Conservation (phyloP, 2,113 vertebrate species). For the Hiodon alosoides region DNA sequence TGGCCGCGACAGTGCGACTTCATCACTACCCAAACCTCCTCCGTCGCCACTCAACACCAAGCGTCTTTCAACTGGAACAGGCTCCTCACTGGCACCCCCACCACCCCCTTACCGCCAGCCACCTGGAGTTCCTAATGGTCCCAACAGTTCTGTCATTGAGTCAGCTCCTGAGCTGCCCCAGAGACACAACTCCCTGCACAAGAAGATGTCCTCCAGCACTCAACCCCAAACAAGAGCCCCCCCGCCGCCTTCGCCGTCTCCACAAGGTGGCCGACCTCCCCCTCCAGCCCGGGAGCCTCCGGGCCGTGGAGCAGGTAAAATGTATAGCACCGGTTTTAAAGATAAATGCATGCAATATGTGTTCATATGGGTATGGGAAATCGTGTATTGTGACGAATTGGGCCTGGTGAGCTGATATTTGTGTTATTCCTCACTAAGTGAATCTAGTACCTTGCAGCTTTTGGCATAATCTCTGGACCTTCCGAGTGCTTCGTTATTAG, state of each 20-base stretch:
- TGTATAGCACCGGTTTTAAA: not conserved
- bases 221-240: slow-evolving; percentile 66
- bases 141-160: slow-evolving; percentile 69
- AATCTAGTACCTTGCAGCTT: no score
- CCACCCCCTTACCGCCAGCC: slow-evolving; percentile 82
- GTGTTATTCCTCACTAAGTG: no score
- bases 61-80: slow-evolving; percentile 46
- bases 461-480: no score
- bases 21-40: slow-evolving; percentile 63
- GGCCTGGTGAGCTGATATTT: no score
- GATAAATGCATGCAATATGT: no score
- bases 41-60: slow-evolving; percentile 67
- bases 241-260: slow-evolving; percentile 54
- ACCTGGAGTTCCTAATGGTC: slow-evolving; percentile 73
- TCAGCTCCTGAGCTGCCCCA: slow-evolving; percentile 84
- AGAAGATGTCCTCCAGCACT: slow-evolving; percentile 70
- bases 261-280: slow-evolving; percentile 57
- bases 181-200: slow-evolving; percentile 91
- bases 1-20: slow-evolving; percentile 59
- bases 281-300: slow-evolving; percentile 68
- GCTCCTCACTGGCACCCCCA: slow-evolving; percentile 65
- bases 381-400: no score
- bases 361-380: no score
- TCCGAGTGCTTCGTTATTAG: no score
- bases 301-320: slow-evolving; percentile 56